Evolutionary conservation across 1,140 invertebrate species (phyloP).

Genomic region (Belonocnema kinseyi): DNA sequence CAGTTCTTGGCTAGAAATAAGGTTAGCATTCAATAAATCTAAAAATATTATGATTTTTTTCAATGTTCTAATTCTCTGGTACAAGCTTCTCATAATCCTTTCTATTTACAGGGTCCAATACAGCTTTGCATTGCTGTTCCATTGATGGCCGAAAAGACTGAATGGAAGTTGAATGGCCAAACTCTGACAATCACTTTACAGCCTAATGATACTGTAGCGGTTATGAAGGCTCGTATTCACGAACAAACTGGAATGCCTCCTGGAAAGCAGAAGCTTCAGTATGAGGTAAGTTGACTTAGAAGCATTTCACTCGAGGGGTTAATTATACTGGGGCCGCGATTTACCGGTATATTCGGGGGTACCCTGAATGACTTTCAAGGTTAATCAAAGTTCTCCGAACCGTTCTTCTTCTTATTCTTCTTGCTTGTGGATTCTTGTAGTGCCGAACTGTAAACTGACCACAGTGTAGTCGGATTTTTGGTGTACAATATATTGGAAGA

Average conservation of each 20-base stretch:
- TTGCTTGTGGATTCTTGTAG: no score
- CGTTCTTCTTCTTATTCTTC: no score
- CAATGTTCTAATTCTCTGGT: neutral
- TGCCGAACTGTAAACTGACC: no score
- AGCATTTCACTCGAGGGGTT: neutral
- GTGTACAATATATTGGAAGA: no score
- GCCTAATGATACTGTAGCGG: slow-evolving; percentile 87
- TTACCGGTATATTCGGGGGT: neutral
- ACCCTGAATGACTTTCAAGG: no score
- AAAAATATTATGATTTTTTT: slow-evolving; percentile 30
- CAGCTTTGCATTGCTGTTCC: slow-evolving; percentile 89
- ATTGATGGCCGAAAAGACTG: slow-evolving; percentile 89
- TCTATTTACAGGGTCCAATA: slow-evolving; percentile 79
- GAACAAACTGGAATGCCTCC: slow-evolving; percentile 95
- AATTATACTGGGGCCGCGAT: neutral
- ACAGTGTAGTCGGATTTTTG: no score
- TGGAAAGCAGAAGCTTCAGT: slow-evolving; percentile 97
- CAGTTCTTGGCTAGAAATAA: slow-evolving; percentile 86
- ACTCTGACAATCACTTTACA: slow-evolving; percentile 87
- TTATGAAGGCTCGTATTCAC: slow-evolving; percentile 92
- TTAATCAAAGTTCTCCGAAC: no score
- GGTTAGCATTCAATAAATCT: slow-evolving; percentile 62
- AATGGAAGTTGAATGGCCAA: slow-evolving; percentile 98
- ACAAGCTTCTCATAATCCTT: slow-evolving; percentile 36
- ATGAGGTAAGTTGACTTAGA: slow-evolving; percentile 80